Conservation (phyloP, 2,113 vertebrate genomes). For the Dipodomys stephensi region DNA sequence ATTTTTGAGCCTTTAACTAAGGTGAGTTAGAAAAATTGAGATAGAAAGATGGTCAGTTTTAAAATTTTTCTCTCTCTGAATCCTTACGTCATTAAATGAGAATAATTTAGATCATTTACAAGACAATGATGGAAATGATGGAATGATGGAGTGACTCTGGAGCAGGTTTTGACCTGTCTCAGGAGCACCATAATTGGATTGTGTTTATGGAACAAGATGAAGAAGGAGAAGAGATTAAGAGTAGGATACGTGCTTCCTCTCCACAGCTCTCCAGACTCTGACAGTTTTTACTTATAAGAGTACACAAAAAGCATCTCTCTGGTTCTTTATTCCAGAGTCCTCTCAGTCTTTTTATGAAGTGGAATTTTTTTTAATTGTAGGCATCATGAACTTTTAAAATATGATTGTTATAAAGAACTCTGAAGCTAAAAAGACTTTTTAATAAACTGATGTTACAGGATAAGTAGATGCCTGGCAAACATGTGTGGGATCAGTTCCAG, state of each 20-base stretch:
- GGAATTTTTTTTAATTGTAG: neutral
- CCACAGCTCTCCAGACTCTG: constrained; percentile 53
- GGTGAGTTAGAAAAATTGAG: constrained; percentile 18
- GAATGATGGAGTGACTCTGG: constrained; percentile 58
- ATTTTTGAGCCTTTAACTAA: constrained; percentile 11
- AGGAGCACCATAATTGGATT: constrained; percentile 65
- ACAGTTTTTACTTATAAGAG: constrained; percentile 56
- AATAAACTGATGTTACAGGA: constrained; percentile 4
- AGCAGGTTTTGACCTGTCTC: constrained; percentile 74
- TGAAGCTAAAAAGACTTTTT: constrained; percentile 37
- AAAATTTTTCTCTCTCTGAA: constrained; percentile 62
- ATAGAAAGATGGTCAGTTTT: constrained; percentile 54
- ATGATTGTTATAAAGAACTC: constrained; percentile 8
- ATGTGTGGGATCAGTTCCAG: neutral
- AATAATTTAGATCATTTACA: constrained; percentile 60
- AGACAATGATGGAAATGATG: constrained; percentile 68
- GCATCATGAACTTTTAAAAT: neutral
- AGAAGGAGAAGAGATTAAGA: constrained; percentile 33
- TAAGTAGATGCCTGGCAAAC: neutral
- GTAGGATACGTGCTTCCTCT: neutral
- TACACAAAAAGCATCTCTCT: constrained; percentile 58
- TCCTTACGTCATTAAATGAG: constrained; percentile 66
- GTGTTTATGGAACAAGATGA: constrained; percentile 73
- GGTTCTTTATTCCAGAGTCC: neutral
- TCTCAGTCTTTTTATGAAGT: neutral